A percentile compares a stretch with the other conserved stretches of the same genome.
phyloP scores from a whole-genome alignment of 2,113 vertebrate genomes.

The Rhizomys pruinosus region DNA sequence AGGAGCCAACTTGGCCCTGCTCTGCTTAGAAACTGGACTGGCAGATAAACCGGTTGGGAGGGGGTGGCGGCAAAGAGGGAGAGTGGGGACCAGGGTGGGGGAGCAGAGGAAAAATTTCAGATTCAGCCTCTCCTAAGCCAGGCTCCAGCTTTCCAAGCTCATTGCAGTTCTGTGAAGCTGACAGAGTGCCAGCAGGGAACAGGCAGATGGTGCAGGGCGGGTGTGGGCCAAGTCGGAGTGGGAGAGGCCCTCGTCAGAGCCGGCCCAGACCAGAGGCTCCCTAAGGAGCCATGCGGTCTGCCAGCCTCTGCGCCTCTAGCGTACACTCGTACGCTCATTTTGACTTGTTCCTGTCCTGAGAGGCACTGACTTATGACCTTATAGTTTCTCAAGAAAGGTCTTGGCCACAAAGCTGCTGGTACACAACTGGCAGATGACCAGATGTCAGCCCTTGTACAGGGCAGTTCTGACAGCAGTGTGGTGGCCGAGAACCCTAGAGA shows the following conservation, averaged over 20 bases:
- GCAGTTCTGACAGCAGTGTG: accelerated
- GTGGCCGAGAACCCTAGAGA: too few relatives aligned
- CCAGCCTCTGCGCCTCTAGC: not conserved
- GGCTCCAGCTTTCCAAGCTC: not conserved
- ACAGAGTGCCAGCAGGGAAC: constrained; percentile 43
- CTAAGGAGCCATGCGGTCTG: not conserved
- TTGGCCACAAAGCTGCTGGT: accelerated
- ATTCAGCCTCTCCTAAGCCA: not conserved
- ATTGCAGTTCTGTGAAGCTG: constrained; percentile 10
- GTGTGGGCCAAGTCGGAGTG: not conserved
- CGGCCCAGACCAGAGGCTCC: not conserved
- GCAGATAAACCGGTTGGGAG: constrained; percentile 67
- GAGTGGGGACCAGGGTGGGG: not conserved
- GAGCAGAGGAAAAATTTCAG: constrained; percentile 47
- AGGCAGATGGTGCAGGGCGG: constrained; percentile 58
- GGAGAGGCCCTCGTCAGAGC: not conserved
- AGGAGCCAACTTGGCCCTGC: constrained; percentile 68
- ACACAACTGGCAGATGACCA: not conserved
- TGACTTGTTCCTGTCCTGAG: not conserved
- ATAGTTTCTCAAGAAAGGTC: accelerated
- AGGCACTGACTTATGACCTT: not conserved
- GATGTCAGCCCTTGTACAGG: not conserved
- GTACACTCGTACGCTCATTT: not conserved
- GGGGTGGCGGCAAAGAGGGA: not conserved
- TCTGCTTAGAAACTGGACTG: constrained; percentile 68